Conservation (phyloP, 2,797 vertebrate genomes). For the Myiotriccus ornatus region DNA sequence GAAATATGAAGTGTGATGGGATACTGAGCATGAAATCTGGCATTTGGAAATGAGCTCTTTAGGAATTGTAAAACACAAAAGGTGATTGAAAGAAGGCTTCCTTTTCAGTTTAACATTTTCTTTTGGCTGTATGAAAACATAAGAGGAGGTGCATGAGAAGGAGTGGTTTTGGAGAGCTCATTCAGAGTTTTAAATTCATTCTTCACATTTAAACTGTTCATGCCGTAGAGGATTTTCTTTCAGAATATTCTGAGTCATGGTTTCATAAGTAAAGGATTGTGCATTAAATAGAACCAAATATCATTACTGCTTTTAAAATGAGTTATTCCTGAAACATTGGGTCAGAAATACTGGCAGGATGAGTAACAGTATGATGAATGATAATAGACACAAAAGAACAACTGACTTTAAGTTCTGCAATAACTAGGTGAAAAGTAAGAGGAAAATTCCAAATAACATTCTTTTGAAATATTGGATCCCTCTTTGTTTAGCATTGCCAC, state of each 20-base stretch:
- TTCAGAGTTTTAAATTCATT: neutral
- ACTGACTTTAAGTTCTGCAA: neutral
- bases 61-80: neutral
- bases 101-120: neutral
- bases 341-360: neutral
- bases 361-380: neutral
- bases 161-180: neutral
- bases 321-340: neutral
- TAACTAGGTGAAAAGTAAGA: neutral
- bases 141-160: neutral
- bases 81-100: neutral
- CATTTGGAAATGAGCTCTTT: neutral
- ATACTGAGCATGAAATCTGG: neutral
- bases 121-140: neutral
- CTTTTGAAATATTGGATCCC: neutral
- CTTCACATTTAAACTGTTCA: neutral
- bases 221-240: neutral
- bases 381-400: neutral
- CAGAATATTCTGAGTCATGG: neutral
- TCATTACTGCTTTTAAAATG: neutral
- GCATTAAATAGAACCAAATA: neutral
- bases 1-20: slow-evolving; percentile 9
- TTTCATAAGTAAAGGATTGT: neutral
- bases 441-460: neutral
- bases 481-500: neutral